phyloP scores from a whole-genome alignment of 1,140 invertebrate genomes.

The Plodia interpunctella region DNA sequence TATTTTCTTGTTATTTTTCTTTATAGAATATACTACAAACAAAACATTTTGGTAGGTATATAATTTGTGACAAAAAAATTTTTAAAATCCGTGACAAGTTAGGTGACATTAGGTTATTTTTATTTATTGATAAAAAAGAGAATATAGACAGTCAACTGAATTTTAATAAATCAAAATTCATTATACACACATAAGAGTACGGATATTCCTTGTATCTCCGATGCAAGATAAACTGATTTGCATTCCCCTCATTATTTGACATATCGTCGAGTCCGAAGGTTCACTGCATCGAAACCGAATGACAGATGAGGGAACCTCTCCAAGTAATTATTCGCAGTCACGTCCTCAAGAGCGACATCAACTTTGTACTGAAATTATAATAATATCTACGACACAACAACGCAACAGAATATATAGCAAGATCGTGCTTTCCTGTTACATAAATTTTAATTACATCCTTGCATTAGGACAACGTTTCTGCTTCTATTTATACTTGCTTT shows the following conservation, averaged over 20 bases:
- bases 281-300: not conserved
- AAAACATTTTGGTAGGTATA: too few relatives aligned
- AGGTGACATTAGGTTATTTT: too few relatives aligned
- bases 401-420: not conserved
- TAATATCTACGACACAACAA: constrained; percentile 1
- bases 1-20: too few relatives aligned
- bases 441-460: too few relatives aligned
- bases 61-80: too few relatives aligned
- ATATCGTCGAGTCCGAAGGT: not conserved
- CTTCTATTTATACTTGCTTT: too few relatives aligned
- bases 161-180: not conserved
- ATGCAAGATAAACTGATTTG: constrained; percentile 6
- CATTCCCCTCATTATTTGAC: constrained; percentile 13
- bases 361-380: constrained; percentile 18
- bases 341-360: constrained; percentile 11
- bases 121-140: too few relatives aligned
- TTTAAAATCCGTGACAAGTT: too few relatives aligned
- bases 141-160: too few relatives aligned
- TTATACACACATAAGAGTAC: not conserved
- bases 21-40: too few relatives aligned
- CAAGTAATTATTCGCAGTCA: constrained; percentile 14
- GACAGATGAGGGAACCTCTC: constrained; percentile 12
- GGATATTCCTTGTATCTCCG: not conserved
- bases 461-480: too few relatives aligned
- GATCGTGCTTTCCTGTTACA: too few relatives aligned